Evolutionary conservation across 2,113 vertebrate species (phyloP).

Genomic region (Bambusicola thoracicus): DNA sequence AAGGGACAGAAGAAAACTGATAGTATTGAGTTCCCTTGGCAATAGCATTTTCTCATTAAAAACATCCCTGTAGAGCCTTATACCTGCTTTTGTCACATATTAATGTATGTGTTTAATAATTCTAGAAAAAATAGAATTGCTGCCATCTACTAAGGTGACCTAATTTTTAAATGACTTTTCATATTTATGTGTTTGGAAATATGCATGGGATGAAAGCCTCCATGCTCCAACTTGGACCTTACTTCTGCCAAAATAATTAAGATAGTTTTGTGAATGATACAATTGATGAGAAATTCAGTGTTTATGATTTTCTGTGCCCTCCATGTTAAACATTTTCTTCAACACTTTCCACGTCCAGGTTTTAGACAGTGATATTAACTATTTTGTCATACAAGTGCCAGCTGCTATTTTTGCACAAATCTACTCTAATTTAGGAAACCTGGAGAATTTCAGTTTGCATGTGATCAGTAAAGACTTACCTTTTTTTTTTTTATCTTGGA

Average conservation of each 20-base stretch:
- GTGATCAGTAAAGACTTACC: neutral
- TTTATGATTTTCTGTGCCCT: neutral
- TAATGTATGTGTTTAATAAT: neutral
- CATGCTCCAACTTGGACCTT: neutral
- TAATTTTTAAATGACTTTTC: neutral
- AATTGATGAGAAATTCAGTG: neutral
- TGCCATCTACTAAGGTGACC: neutral
- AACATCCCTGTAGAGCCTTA: neutral
- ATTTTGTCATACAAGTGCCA: neutral
- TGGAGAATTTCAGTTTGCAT: neutral
- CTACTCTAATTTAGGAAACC: neutral
- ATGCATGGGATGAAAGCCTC: neutral
- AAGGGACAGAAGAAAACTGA: neutral
- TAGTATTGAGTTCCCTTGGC: neutral
- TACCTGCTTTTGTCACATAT: neutral
- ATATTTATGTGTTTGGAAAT: constrained; percentile 14
- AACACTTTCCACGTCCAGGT: neutral
- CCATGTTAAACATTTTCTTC: neutral
- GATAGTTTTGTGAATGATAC: constrained; percentile 4
- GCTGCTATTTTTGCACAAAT: neutral
- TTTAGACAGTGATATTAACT: neutral
- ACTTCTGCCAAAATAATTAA: constrained; percentile 18
- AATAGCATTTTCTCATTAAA: neutral
- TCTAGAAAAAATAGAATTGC: neutral
- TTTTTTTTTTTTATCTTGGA: too few relatives aligned